Conservation (phyloP, 1,140 invertebrate genomes). For the Drosophila setifemur region DNA sequence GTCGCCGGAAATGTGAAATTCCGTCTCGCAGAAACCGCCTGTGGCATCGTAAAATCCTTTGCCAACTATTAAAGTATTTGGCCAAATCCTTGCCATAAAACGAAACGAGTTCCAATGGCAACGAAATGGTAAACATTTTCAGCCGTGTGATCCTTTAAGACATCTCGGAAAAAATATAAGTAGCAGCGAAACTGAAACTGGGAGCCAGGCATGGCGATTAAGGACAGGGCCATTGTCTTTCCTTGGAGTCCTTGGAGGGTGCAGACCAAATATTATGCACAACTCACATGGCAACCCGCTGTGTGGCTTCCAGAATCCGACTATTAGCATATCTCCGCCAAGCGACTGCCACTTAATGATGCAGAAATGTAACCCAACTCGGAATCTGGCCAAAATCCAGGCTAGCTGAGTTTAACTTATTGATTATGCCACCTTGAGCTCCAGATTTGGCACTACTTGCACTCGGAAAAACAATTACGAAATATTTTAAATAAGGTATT, state of each 20-base stretch:
- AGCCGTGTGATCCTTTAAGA: slow-evolving; percentile 34
- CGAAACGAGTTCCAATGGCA: slow-evolving; percentile 17
- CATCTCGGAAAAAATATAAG: not conserved
- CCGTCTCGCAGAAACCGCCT: not conserved
- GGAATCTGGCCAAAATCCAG: slow-evolving; percentile 41
- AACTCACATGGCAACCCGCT: slow-evolving; percentile 35
- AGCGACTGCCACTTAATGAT: slow-evolving; percentile 69
- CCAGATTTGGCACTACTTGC: not conserved
- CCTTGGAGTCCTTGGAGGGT: slow-evolving; percentile 1
- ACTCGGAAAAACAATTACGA: not conserved
- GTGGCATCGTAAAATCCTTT: slow-evolving; percentile 16
- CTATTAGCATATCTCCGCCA: slow-evolving; percentile 69
- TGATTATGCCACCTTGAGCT: slow-evolving; percentile 52
- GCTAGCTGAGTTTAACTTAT: slow-evolving; percentile 47
- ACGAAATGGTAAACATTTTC: slow-evolving; percentile 35
- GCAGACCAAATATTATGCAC: slow-evolving; percentile 18
- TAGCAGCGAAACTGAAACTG: not conserved
- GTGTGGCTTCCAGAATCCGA: slow-evolving; percentile 17
- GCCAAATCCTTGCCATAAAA: slow-evolving; percentile 30
- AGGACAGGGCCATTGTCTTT: slow-evolving; percentile 16
- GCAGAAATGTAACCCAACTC: slow-evolving; percentile 63
- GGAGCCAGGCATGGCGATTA: not conserved
- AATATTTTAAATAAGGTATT: too few species aligned
- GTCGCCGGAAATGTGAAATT: not conserved
- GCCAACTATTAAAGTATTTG: slow-evolving; percentile 39